Percentiles rank a stretch among this genome's conserved stretches.
phyloP scores from a whole-genome alignment of 2,888 invertebrate species.

The Lithosia quadra region DNA sequence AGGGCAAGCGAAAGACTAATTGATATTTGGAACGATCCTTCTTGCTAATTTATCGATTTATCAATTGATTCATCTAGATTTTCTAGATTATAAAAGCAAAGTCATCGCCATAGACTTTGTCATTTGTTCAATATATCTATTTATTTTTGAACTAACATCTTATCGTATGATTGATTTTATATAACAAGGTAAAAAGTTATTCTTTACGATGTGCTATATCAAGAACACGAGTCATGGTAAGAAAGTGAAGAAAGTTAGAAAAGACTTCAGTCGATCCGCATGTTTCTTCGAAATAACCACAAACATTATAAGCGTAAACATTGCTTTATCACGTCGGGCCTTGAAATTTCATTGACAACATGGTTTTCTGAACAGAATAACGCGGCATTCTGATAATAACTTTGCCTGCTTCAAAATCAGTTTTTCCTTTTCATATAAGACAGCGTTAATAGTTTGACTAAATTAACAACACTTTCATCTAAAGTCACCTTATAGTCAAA shows the following conservation, averaged over 20 bases:
- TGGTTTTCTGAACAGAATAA: slow-evolving; percentile 9
- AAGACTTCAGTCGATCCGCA: slow-evolving; percentile 50
- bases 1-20: no score
- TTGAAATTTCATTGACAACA: slow-evolving; percentile 25
- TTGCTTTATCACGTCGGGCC: slow-evolving; percentile 30
- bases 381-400: neutral
- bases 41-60: no score
- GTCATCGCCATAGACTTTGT: no score
- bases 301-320: slow-evolving; percentile 38
- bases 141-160: neutral
- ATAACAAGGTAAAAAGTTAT: slow-evolving; percentile 12
- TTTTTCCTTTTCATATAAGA: neutral
- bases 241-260: slow-evolving; percentile 61
- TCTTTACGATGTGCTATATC: slow-evolving; percentile 41
- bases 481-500: neutral
- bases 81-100: no score
- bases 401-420: neutral
- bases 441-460: neutral
- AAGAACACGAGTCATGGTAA: slow-evolving; percentile 35
- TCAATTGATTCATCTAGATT: no score
- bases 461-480: neutral
- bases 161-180: no score
- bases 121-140: no score
- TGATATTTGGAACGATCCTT: no score
- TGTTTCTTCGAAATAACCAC: slow-evolving; percentile 50